A percentile compares a stretch with the other conserved stretches of the same genome.
These are phyloP conservation scores for Meandrusa payeni DNA, from an alignment of 2,888 invertebrate genomes.

Conservation along the genomic window DNA sequence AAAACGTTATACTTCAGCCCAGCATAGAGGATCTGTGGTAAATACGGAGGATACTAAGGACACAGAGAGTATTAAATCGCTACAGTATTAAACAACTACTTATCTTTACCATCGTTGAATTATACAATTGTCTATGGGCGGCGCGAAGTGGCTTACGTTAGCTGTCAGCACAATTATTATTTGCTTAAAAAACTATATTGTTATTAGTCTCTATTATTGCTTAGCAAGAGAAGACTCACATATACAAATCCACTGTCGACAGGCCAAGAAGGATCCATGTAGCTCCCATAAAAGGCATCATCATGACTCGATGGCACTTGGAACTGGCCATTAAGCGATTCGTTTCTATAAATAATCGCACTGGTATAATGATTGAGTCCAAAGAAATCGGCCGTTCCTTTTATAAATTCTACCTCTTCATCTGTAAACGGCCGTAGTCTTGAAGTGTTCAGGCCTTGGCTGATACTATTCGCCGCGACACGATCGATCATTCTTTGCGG, in stretches of 20 bases:
- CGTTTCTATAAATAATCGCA: conserved; percentile 32
- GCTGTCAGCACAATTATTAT: too few species aligned
- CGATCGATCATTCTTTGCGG: conserved; percentile 31
- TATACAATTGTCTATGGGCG: too few species aligned
- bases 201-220: too few species aligned
- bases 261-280: conserved; percentile 31
- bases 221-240: conserved; percentile 3
- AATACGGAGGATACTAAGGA: too few species aligned
- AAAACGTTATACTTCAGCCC: too few species aligned
- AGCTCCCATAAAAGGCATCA: conserved; percentile 30
- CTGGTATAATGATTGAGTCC: conserved; percentile 34
- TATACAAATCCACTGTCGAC: conserved; percentile 7
- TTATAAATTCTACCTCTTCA: conserved; percentile 31
- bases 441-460: conserved; percentile 32
- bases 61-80: too few species aligned
- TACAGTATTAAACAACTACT: too few species aligned
- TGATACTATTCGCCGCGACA: conserved; percentile 30
- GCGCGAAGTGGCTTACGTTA: too few species aligned
- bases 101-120: too few species aligned
- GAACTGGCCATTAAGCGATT: conserved; percentile 27
- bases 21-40: too few species aligned
- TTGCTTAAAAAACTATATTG: too few species aligned
- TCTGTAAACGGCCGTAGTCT: conserved; percentile 32
- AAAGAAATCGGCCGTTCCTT: conserved; percentile 34
- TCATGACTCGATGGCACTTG: conserved; percentile 30